Evolutionary conservation across 2,888 invertebrate species (phyloP), one percentile per base, ranked within the genome.

Genomic region (Caenorhabditis sinica): DNA sequence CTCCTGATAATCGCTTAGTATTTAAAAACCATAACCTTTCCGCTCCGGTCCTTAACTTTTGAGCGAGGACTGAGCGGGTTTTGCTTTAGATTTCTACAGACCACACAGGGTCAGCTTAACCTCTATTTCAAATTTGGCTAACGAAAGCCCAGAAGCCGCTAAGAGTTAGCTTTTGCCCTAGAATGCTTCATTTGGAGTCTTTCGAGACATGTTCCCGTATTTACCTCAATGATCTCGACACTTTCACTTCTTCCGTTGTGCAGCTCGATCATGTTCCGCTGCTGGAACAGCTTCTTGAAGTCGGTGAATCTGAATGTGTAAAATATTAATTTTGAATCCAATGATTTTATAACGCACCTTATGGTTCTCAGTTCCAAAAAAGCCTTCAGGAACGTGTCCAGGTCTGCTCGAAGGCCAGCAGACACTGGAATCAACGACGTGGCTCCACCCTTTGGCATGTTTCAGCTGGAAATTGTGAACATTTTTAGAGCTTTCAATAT

Each of bases 381-480:
- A 2, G 74, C 53, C 9, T 45, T 60, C 23, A 79, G 20, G 40
- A 79, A 79, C 3, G 3, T 17, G 17, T 79, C 69, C 15, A 83
- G 49, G 43, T 83, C 83, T 15, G 63, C 63, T 4, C 56, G 69
- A 17, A 83, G 53, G 3, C 83, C 83, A 28, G 83, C 83, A 5
- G 11, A 30, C 53, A 83, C 83, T 9, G 79, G 73, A 17, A 58
- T 49, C 56, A 83, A 28, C 43, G 79, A 74, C 0, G 74, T 71
- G 8, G 63, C 71, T 3, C 83, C 83, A 17, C 83, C 83, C 30
- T 79, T 83, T 25, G 83, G 83, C 84, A 81, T 84, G 5, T 72
- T 73, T 74, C 17, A 36, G 49, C 45, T 45, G 65, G 23, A 63
- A 63, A 36, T 9, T 1, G n/a, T 4, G 1, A 40, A 40, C 13